Conservation (phyloP, 2,888 invertebrate species). For the Phrixothrix hirtus region DNA sequence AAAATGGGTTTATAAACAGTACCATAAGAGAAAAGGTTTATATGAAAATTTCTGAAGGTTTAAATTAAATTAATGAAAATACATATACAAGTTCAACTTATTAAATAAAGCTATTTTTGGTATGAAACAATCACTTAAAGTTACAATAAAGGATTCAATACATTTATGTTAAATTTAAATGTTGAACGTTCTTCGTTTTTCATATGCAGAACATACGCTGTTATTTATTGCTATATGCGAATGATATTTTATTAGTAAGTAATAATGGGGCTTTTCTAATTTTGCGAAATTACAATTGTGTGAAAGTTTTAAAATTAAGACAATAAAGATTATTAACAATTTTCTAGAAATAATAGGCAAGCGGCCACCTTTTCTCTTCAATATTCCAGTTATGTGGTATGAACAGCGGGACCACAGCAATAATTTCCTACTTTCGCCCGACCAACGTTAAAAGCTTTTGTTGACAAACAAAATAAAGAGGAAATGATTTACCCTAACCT, state of each 20-base stretch:
- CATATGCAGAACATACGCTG: too few species aligned
- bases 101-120: slow-evolving; percentile 5
- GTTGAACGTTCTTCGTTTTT: slow-evolving; percentile 1
- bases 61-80: neutral
- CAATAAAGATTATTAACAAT: too few species aligned
- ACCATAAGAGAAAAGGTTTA: neutral
- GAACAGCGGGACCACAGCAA: too few species aligned
- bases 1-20: slow-evolving; percentile 1
- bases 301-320: neutral
- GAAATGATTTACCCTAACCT: too few species aligned
- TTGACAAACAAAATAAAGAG: too few species aligned
- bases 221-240: too few species aligned
- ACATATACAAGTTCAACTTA: neutral
- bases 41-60: slow-evolving; percentile 1
- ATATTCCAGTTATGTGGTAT: too few species aligned
- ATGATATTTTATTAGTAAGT: too few species aligned
- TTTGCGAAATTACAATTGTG: neutral
- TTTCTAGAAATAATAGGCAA: too few species aligned
- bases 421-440: too few species aligned
- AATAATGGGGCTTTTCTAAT: neutral
- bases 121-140: neutral
- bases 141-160: slow-evolving; percentile 3
- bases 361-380: too few species aligned
- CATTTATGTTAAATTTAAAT: slow-evolving; percentile 1
- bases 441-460: too few species aligned